A percentile compares a stretch with the other conserved stretches of the same genome.
Conservation (phyloP, 2,888 invertebrate species). For the Spilosoma lubricipeda region DNA sequence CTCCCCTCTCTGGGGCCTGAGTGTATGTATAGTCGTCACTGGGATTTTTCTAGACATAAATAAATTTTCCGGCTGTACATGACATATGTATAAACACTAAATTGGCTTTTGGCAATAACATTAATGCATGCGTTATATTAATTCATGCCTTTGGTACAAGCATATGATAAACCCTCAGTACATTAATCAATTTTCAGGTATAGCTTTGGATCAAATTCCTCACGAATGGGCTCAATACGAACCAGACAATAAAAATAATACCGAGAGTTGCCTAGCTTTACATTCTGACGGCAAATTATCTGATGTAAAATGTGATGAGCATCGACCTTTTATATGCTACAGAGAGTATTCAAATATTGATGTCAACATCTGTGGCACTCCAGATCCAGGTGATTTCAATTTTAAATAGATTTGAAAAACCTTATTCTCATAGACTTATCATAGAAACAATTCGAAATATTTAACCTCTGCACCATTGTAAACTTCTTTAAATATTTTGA, state of each 20-base stretch:
- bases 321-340: neutral
- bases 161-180: neutral
- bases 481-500: neutral
- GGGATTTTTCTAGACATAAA: too few species aligned
- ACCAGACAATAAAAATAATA: conserved; percentile 22
- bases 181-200: conserved; percentile 3
- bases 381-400: neutral
- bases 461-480: too few species aligned
- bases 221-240: conserved; percentile 13
- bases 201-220: neutral
- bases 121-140: too few species aligned
- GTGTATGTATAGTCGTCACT: too few species aligned
- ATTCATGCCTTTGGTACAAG: too few species aligned
- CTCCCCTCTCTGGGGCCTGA: too few species aligned
- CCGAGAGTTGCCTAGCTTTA: neutral
- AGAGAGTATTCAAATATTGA: neutral
- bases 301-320: conserved; percentile 1
- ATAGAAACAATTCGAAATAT: too few species aligned
- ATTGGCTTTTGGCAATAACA: too few species aligned
- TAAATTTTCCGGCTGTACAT: too few species aligned
- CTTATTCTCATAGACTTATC: conserved; percentile 22
- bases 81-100: too few species aligned
- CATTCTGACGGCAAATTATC: neutral
- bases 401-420: neutral
- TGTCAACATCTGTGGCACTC: conserved; percentile 1